Percentiles rank a stretch among this genome's conserved stretches.
Evolutionary conservation across 2,113 vertebrate genomes (phyloP).

Genomic region (Albula glossodonta): DNA sequence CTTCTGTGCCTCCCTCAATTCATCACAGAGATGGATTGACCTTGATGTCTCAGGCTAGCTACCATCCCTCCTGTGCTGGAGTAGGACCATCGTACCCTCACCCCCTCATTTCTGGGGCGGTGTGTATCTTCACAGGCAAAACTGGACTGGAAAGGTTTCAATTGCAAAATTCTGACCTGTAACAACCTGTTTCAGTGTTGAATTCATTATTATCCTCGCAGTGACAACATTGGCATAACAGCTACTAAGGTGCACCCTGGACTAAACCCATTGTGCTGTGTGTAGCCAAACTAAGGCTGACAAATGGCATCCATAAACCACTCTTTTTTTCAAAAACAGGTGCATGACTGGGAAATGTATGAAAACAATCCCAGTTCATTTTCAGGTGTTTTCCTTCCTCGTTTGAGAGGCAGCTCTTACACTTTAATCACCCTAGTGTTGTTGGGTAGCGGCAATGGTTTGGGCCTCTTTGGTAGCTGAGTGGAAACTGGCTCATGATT

Average conservation of each 20-base stretch:
- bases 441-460: background rate
- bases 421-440: background rate
- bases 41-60: background rate
- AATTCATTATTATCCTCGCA: too few relatives aligned
- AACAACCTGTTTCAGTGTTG: background rate
- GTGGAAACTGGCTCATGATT: background rate
- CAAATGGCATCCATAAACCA: conserved; percentile 27
- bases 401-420: background rate
- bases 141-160: background rate
- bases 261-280: conserved; percentile 36
- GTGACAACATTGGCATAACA: background rate
- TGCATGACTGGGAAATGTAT: background rate
- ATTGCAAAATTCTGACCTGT: background rate
- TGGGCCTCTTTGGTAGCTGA: background rate
- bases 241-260: background rate
- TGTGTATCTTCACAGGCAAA: background rate
- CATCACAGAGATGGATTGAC: background rate
- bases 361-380: background rate
- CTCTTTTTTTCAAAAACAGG: background rate
- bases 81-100: background rate
- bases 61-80: background rate
- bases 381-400: background rate
- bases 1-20: background rate
- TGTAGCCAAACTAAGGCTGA: conserved; percentile 32
- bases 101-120: background rate